Base-by-base conservation (phyloP, 2,888 invertebrate species). In the Sesamia inferens region DNA sequence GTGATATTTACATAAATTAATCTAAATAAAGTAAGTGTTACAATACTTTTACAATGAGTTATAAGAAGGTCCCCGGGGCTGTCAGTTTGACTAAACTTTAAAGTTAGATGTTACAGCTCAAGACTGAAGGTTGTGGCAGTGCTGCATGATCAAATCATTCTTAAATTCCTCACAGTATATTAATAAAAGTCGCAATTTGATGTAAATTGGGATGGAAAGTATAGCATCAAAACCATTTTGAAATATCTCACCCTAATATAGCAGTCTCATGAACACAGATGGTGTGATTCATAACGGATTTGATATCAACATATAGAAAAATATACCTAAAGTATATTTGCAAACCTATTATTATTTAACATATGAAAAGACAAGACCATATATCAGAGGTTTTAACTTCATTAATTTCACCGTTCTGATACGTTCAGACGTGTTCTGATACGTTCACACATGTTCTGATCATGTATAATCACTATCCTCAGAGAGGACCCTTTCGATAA, bases 231-330 rank as follows among this genome's bases (percentile, higher is more conserved):
- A n/a, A n/a, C n/a, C n/a, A n/a, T n/a, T n/a, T n/a, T n/a, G n/a
- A n/a, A n/a, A n/a, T n/a, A n/a, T n/a, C n/a, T n/a, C n/a, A n/a
- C n/a, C n/a, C n/a, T n/a, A n/a, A n/a, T 24, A 51, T 13, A 55
- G 61, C 69, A 42, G 67, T 81, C 72, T 72, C 85, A 88, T 93
- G 95, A 95, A 95, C 95, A 95, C 95, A 94, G 93, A 94, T 94
- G 95, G 94, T 91, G 94, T 93, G 92, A 91, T 93, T 91, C 92
- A 91, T 87, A 84, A 86, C 84, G 79, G 85, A 87, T 81, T 74
- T 73, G 80, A 81, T 83, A 79, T 68, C 71, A 87, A 85, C 72
- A 79, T 80, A 81, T 81, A 77, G 68, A 81, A 74, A 82, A 79
- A 85, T 69, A 79, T 68, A 80, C 65, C 78, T 81, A 85, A 64